A percentile compares a stretch with the other conserved stretches of the same genome.
phyloP scores from a whole-genome alignment of 2,113 vertebrate species.

The Toxotes jaculatrix region DNA sequence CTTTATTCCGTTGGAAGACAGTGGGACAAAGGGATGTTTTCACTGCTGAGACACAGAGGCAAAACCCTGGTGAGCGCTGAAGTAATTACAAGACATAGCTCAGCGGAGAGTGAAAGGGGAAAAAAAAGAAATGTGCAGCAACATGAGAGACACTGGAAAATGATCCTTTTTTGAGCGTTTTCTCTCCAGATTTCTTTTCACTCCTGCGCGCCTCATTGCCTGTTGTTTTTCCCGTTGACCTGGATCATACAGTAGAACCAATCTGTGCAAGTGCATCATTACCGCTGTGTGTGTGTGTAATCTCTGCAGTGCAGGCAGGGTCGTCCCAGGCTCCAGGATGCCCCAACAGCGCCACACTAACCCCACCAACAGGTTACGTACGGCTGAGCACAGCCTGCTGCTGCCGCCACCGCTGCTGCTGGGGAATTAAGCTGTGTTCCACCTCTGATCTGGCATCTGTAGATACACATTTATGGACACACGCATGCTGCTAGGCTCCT shows the following conservation, averaged over 20 bases:
- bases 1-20: conserved; percentile 25
- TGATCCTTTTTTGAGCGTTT: neutral
- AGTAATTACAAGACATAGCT: conserved; percentile 37
- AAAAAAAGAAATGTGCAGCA: neutral
- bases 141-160: neutral
- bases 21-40: conserved; percentile 47
- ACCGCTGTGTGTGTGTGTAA: neutral
- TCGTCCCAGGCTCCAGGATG: conserved; percentile 46
- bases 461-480: conserved; percentile 17
- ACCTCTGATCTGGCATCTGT: conserved; percentile 65
- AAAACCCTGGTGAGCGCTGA: conserved; percentile 14
- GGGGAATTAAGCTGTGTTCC: conserved; percentile 60
- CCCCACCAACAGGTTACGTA: conserved; percentile 42
- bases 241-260: conserved; percentile 6
- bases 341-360: conserved; percentile 26
- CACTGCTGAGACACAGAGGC: conserved; percentile 9
- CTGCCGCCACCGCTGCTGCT: conserved; percentile 27
- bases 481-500: neutral
- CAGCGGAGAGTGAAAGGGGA: conserved; percentile 2
- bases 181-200: neutral
- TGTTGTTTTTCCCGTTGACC: conserved; percentile 3
- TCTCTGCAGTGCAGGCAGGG: conserved; percentile 8
- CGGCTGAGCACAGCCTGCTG: conserved; percentile 34
- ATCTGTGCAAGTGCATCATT: neutral
- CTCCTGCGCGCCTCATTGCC: neutral